Base-by-base conservation (phyloP, 2,113 vertebrate species). In the Bucco capensis region DNA sequence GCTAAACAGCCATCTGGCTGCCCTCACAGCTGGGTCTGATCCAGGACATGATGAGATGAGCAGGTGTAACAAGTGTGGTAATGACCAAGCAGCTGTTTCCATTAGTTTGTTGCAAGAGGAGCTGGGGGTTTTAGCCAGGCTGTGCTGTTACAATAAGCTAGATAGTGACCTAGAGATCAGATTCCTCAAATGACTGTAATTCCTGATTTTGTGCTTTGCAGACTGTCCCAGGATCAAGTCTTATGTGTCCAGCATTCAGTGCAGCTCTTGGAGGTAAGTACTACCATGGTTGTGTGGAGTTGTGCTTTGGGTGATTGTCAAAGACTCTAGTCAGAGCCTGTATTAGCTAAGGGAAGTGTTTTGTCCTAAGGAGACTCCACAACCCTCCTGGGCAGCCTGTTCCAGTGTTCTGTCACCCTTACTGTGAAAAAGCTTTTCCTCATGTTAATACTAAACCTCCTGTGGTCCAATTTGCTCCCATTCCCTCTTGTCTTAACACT, bases 61-160 rank as follows among this genome's bases (percentile, higher is more conserved):
- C 90, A 93, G 88, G 56, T 88, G 94, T 56, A 60, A 19, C n/a
- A 38, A 88, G 27, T 51, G 35, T 83, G 65, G 44, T 49, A 71
- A 74, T 5, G 27, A 60, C 38, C 61, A 60, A 78, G 73, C 91
- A 90, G 91, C 92, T 95, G 92, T 47, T 86, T 62, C 76, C 16
- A 42, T 38, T 28, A 12, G 16, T 70, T 76, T 83, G 58, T 13
- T 61, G 31, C 24, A 33, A 60, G 35, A 51, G 22, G 12, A 22
- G 4, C 1, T 58, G 31, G 11, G 53, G 30, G 2, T 65, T 16
- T 83, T 25, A 50, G 64, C 51, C 50, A 10, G 3, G 16, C n/a
- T 71, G 19, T 28, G 23, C 12, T 70, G 19, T 44, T 83, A 31
- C 5, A n/a, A 5, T 53, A 51, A 66, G 12, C 11, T 46, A 35